phyloP scores from a whole-genome alignment of 1,140 invertebrate species.

The Heliconius melpomene region DNA sequence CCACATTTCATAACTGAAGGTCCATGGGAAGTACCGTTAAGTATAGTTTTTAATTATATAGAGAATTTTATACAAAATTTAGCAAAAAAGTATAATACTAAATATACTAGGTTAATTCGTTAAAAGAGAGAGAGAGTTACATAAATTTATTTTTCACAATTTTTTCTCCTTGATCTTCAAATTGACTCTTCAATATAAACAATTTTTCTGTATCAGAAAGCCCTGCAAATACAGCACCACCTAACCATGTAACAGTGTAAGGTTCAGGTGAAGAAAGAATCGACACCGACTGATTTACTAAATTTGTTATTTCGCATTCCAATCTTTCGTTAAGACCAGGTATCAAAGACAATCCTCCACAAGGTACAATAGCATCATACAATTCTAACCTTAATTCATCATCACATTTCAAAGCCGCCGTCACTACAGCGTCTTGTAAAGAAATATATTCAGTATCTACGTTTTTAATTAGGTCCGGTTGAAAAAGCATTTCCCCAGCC shows the following conservation, averaged over 20 bases:
- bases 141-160: constrained; percentile 64
- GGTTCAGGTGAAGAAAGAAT: constrained; percentile 51
- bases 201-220: constrained; percentile 51
- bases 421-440: constrained; percentile 53
- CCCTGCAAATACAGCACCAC: constrained; percentile 62
- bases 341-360: constrained; percentile 57
- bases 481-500: constrained; percentile 60
- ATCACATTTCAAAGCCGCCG: constrained; percentile 54
- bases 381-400: constrained; percentile 52
- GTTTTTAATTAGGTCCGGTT: constrained; percentile 51
- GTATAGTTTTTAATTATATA: too few species aligned
- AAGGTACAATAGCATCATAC: constrained; percentile 51
- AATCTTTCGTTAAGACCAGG: constrained; percentile 55
- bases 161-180: constrained; percentile 59
- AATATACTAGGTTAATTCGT: too few species aligned
- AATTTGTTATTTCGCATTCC: constrained; percentile 45
- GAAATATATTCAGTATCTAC: constrained; percentile 43
- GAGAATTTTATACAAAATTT: too few species aligned
- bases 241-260: constrained; percentile 61
- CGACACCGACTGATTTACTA: constrained; percentile 44
- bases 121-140: constrained; percentile 12
- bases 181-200: constrained; percentile 60
- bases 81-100: too few species aligned
- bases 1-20: too few species aligned
- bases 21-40: too few species aligned